A percentile compares a stretch with the other conserved stretches of the same genome.
phyloP scores from a whole-genome alignment of 2,797 vertebrate species.

The Vultur gryphus region DNA sequence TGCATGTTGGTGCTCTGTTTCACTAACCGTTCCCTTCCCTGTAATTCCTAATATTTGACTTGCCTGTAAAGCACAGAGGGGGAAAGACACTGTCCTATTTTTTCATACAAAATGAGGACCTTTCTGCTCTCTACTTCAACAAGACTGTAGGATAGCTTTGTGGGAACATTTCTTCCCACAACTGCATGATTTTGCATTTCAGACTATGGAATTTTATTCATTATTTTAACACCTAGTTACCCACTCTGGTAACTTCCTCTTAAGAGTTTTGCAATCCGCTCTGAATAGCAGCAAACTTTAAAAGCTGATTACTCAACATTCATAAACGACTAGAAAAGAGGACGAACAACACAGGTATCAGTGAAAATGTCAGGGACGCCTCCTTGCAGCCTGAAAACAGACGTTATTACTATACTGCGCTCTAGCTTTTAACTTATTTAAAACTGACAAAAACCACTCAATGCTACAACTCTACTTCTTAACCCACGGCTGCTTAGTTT shows the following conservation, averaged over 20 bases:
- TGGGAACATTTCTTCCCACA: not conserved
- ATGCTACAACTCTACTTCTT: not conserved
- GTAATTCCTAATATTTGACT: not conserved
- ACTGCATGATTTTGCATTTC: not conserved
- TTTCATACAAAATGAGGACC: not conserved
- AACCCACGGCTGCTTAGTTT: not conserved
- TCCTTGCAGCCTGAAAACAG: not conserved
- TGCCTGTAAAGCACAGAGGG: not conserved
- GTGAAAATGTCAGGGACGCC: not conserved
- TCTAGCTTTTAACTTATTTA: not conserved
- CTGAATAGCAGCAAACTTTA: not conserved
- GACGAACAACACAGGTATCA: not conserved
- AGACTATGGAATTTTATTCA: not conserved
- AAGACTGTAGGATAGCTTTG: not conserved
- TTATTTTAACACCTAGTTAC: not conserved
- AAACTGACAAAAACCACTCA: not conserved
- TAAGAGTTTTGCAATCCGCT: not conserved
- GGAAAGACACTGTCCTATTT: not conserved
- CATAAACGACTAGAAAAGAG: not conserved
- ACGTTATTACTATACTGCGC: rapidly evolving
- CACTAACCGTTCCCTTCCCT: not conserved
- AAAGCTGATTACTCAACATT: not conserved
- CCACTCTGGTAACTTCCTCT: not conserved
- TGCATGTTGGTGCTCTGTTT: not conserved
- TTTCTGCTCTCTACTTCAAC: not conserved